Base-by-base conservation (phyloP, 2,113 vertebrate species). In the Mugil cephalus region DNA sequence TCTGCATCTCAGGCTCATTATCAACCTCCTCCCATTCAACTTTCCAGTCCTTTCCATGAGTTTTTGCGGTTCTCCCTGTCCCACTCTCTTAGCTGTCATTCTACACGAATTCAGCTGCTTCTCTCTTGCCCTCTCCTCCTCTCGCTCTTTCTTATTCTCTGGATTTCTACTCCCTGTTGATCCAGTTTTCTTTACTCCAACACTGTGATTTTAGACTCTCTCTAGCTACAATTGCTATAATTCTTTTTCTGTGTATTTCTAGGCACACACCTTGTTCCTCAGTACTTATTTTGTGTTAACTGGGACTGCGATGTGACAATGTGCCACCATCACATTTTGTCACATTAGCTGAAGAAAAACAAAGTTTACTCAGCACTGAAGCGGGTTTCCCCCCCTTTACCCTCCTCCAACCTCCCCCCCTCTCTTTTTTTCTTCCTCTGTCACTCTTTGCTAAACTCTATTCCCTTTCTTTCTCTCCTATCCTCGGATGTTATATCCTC, bases 261-360 rank as follows among this genome's bases (percentile, higher is more conserved):
- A 87, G 82, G 77, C 91, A 90, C 88, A 90, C 70, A 87, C 85
- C 69, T 89, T 86, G 80, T 90, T 90, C 80, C 82, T 84, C 83
- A 77, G 38, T 90, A 90, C 76, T 80, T 87, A 84, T 72, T 90
- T 88, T 92, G 85, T 92, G 93, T 92, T 94, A 94, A 93, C 94
- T 93, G 94, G 95, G 95, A 95, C 94, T 94, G 94, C 83, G 94
- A 97, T 97, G 96, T 96, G 96, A 95, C 95, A 94, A 94, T 95
- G 94, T 95, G 94, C 87, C 89, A 69, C 80, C 76, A 91, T 94
- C 93, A 94, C 96, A 96, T 96, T 95, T 94, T 88, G 94, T 96
- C 95, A 95, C 95, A 96, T 96, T 95, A 86, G 94, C 95, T 95
- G 93, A 93, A 94, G 87, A 89, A 91, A 91, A 95, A 87, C 75